Base-by-base conservation (phyloP, 1,140 invertebrate genomes). In the Cherax destructor region DNA sequence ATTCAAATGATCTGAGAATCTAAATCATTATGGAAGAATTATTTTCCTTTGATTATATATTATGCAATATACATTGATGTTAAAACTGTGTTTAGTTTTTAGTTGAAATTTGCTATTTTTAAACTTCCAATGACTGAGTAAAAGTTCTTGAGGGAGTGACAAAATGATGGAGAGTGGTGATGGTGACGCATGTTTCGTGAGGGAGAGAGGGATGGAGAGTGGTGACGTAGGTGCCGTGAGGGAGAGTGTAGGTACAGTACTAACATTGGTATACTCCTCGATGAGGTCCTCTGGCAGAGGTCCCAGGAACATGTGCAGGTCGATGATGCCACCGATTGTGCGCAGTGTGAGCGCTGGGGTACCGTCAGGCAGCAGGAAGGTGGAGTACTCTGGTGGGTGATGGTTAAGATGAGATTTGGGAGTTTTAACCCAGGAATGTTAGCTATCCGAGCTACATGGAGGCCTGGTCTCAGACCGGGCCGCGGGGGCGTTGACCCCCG, bases 271-370 rank as follows among this genome's bases (percentile, higher is more conserved):
- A 92, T 95, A 96, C 93, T 96, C 96, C 74, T 95, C 93, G 3
- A 95, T 93, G 6, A 94, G 93, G 69, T 94, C 93, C 91, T 95
- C 95, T n/a, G 95, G 95, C 1, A 91, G 94, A 41, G 95, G 95
- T n/a, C 95, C 95, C 3, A 95, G 93, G 89, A 95, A 95, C 47
- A 95, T 93, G 91, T 94, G 95, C 50, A 95, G 93, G 91, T 95
- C 95, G 0, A 95, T 76, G 21, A 94, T 93, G 49, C 94, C 94
- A 21, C 94, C 94, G 50, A 94, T 94, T 5, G 93, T 94, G 56
- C 94, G 80, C 85, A 94, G 93, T 2, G 94, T 91, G n/a, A 94
- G 77, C 49, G 92, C 93, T 7, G 94, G 93, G 30, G 88, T 78
- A 65, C 89, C 81, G 92, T 88, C 78, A 85, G 59, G 74, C 93